Evolutionary conservation across 2,797 vertebrate species (phyloP).

Genomic region (Macropus fuliginosus): DNA sequence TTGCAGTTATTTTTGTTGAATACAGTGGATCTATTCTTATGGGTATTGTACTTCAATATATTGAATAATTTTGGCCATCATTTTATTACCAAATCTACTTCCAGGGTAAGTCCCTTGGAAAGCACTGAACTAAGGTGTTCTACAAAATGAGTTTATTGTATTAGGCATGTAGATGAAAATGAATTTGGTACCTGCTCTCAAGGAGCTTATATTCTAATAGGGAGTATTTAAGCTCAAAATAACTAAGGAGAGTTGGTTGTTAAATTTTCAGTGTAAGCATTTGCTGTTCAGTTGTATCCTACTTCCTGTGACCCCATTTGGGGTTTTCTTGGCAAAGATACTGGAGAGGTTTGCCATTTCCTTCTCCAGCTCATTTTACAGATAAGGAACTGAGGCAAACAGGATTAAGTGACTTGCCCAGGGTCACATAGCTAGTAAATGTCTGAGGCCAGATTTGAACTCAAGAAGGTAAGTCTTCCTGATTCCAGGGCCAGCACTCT

Average conservation of each 20-base stretch:
- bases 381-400: not conserved
- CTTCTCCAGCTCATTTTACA: not conserved
- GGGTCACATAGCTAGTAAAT: not conserved
- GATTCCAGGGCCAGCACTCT: not conserved
- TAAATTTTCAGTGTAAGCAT: not conserved
- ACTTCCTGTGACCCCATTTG: not conserved
- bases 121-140: not conserved
- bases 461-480: not conserved
- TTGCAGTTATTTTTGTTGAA: no score
- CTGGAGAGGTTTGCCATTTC: not conserved
- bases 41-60: not conserved
- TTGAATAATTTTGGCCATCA: not conserved
- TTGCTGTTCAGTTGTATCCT: not conserved
- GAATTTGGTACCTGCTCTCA: not conserved
- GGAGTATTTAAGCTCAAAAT: not conserved
- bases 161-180: not conserved
- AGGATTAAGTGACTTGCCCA: not conserved
- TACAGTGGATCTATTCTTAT: not conserved
- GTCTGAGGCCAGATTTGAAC: not conserved
- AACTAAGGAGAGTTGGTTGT: not conserved
- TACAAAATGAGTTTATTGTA: not conserved
- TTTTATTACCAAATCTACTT: not conserved
- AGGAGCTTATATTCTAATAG: not conserved
- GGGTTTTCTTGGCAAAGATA: not conserved
- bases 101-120: not conserved